Percentiles rank a stretch among this genome's conserved stretches.
Evolutionary conservation across 2,888 invertebrate genomes (phyloP).

Genomic region (Drosophila lutescens): DNA sequence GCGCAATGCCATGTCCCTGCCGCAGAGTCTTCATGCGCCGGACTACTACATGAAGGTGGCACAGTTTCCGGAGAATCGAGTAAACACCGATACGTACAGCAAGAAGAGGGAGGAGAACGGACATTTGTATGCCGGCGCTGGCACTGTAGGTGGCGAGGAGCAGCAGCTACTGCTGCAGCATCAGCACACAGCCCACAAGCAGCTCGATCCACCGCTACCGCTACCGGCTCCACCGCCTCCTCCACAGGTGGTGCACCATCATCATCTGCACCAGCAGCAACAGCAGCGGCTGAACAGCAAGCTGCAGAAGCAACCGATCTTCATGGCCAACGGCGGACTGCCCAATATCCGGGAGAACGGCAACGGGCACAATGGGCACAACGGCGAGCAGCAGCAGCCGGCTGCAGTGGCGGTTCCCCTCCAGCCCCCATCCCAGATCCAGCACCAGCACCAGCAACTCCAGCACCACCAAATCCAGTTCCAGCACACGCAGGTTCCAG

Average conservation of each 20-base stretch:
- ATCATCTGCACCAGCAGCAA: slow-evolving; percentile 82
- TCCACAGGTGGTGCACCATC: slow-evolving; percentile 67
- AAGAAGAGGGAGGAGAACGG: slow-evolving; percentile 79
- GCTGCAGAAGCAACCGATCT: slow-evolving; percentile 81
- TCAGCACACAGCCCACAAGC: slow-evolving; percentile 58
- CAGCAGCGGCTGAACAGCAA: slow-evolving; percentile 82
- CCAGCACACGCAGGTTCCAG: slow-evolving; percentile 36
- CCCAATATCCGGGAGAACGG: slow-evolving; percentile 83
- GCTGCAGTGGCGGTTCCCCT: slow-evolving; percentile 36
- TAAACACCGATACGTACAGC: slow-evolving; percentile 82
- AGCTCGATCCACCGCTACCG: slow-evolving; percentile 24
- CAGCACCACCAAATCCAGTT: slow-evolving; percentile 50
- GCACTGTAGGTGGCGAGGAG: slow-evolving; percentile 62
- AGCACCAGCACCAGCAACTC: slow-evolving; percentile 33
- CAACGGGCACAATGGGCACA: slow-evolving; percentile 27
- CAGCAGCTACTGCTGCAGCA: slow-evolving; percentile 78
- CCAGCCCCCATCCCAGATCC: slow-evolving; percentile 46
- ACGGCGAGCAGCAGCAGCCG: slow-evolving; percentile 56
- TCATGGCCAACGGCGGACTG: slow-evolving; percentile 82
- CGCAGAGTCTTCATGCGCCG: slow-evolving; percentile 76
- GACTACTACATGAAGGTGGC: slow-evolving; percentile 83
- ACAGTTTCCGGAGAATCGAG: slow-evolving; percentile 82
- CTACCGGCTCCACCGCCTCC: slow-evolving; percentile 11
- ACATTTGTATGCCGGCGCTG: slow-evolving; percentile 63
- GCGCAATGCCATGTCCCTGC: slow-evolving; percentile 79